These are phyloP conservation scores for Trichogramma pretiosum DNA, from an alignment of 1,140 invertebrate species.

Conservation along the genomic window DNA sequence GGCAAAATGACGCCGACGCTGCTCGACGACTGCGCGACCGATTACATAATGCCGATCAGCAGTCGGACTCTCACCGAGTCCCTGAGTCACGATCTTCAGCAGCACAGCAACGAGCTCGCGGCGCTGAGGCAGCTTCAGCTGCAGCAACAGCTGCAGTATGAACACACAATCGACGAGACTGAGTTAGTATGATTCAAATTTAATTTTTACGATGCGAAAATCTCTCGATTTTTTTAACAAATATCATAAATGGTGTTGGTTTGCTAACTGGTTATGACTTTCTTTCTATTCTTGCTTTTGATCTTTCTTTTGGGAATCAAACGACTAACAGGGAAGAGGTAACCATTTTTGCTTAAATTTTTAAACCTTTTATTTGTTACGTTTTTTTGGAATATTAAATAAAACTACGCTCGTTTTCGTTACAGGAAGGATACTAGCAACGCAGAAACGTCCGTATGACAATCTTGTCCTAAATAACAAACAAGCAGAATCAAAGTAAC, in stretches of 20 bases:
- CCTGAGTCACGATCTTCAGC: slow-evolving; percentile 38
- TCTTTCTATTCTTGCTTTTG: no score
- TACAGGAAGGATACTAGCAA: slow-evolving; percentile 52
- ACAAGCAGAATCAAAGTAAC: slow-evolving; percentile 17
- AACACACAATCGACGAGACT: slow-evolving; percentile 46
- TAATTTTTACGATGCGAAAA: background rate
- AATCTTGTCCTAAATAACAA: slow-evolving; percentile 29
- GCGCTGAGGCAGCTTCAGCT: slow-evolving; percentile 34
- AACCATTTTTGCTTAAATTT: slow-evolving; percentile 9
- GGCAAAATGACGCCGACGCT: slow-evolving; percentile 37
- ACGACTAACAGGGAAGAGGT: slow-evolving; percentile 26
- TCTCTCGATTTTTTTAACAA: background rate
- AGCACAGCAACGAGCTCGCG: slow-evolving; percentile 39
- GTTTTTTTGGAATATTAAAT: no score
- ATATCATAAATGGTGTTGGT: slow-evolving; percentile 26
- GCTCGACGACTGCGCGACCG: slow-evolving; percentile 33
- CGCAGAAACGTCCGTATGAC: slow-evolving; percentile 51
- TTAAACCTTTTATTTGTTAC: no score
- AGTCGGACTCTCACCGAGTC: slow-evolving; percentile 40
- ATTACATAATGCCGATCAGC: slow-evolving; percentile 42
- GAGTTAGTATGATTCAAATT: slow-evolving; percentile 45
- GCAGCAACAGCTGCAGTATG: slow-evolving; percentile 32
- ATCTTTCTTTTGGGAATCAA: no score
- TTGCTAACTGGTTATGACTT: no score
- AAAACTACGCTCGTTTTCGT: slow-evolving; percentile 26